Base-by-base conservation (phyloP, 2,113 vertebrate species). In the Psittacula cyanocephala region DNA sequence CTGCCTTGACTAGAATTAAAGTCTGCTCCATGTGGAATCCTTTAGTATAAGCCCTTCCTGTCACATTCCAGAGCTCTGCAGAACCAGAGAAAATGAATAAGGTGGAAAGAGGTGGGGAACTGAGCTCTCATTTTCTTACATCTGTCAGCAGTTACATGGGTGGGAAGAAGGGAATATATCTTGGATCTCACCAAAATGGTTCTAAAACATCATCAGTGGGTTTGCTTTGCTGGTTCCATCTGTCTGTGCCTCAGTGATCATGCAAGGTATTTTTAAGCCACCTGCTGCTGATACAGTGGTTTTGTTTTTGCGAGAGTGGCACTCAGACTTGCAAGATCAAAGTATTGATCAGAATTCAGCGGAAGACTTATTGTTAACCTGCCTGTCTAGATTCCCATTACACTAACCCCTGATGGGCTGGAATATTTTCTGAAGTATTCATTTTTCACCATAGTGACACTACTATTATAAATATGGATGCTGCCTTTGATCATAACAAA, bases 161-260 rank as follows among this genome's bases (percentile, higher is more conserved):
- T 79, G 88, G 95, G 90, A 96, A 59, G 37, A 91, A 81, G 83
- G 93, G 88, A 94, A 52, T 68, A 52, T 44, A 72, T 28, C n/a
- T 41, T 55, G 41, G 31, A 71, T 9, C 7, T 65, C 87, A 91
- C 91, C 91, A 93, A 93, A 97, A 79, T 62, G 67, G 22, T 65
- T 94, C 91, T 94, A 74, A 87, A 96, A 53, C 44, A 92, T 76
- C 57, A 65, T 46, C 1, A 4, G 24, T 93, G 62, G 23, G 72
- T 90, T 95, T 93, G 92, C 65, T 97, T 67, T 93, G 65, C 88
- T 95, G 44, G 17, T 93, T 95, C 92, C 96, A 92, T 95, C 96
- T 94, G 93, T 53, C 83, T 91, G 88, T 87, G 86, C 39, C 88
- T 94, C 78, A 88, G 41, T 81, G 65, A 46, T 85, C 84, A 87